Conservation (phyloP, 2,113 vertebrate genomes). For the Megaceryle maxima region DNA sequence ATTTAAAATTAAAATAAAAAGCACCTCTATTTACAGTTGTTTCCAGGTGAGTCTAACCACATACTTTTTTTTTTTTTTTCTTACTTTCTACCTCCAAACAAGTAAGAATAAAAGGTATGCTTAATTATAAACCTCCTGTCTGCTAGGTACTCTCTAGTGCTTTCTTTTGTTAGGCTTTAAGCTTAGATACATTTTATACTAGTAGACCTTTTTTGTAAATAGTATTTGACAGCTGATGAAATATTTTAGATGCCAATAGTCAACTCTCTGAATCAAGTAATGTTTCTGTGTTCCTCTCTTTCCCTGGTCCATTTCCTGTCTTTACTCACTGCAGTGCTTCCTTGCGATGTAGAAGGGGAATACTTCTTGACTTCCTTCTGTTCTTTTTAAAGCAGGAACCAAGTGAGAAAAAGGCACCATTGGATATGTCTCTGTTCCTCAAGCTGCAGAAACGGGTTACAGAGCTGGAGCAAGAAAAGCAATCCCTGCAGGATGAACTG, state of each 20-base stretch:
- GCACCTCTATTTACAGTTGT: neutral
- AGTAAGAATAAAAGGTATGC: conserved; percentile 56
- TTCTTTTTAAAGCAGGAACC: conserved; percentile 79
- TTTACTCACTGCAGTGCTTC: conserved; percentile 23
- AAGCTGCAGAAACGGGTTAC: conserved; percentile 97
- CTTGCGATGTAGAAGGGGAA: neutral
- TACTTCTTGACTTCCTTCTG: neutral
- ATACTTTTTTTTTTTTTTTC: conserved; percentile 25
- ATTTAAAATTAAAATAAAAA: neutral
- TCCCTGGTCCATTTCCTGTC: neutral
- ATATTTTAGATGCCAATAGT: neutral
- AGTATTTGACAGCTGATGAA: neutral
- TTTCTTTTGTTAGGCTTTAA: conserved; percentile 38
- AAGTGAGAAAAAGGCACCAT: conserved; percentile 82
- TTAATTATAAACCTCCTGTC: neutral
- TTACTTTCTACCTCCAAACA: conserved; percentile 33
- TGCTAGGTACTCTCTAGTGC: conserved; percentile 38
- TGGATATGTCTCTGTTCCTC: conserved; percentile 95
- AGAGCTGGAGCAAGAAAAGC: conserved; percentile 96
- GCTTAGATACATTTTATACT: neutral
- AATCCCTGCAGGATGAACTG: conserved; percentile 91
- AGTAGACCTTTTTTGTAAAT: conserved; percentile 17
- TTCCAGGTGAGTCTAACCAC: conserved; percentile 56
- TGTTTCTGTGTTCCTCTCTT: neutral
- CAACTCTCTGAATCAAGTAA: conserved; percentile 5